phyloP scores from a whole-genome alignment of 1,140 invertebrate genomes.

The Neodiprion lecontei region DNA sequence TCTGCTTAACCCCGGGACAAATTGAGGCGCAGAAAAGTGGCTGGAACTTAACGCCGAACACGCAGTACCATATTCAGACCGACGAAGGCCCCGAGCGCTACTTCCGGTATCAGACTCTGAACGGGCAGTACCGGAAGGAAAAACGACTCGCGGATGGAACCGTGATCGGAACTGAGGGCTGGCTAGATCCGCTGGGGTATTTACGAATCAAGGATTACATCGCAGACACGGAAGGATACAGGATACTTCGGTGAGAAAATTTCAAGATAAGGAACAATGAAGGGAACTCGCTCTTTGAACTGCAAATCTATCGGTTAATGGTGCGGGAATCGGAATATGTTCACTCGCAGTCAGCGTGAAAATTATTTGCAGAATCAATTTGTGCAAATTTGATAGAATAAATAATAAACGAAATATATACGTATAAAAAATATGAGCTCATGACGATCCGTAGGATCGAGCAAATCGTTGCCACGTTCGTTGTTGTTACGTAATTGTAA shows the following conservation, averaged over 20 bases:
- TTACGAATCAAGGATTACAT: slow-evolving; percentile 86
- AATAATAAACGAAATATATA: too few relatives aligned
- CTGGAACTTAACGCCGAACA: slow-evolving; percentile 66
- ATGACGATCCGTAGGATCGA: too few relatives aligned
- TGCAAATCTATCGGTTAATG: too few relatives aligned
- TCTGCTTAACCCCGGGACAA: slow-evolving; percentile 49
- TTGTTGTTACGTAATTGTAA: too few relatives aligned
- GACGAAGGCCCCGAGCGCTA: slow-evolving; percentile 86
- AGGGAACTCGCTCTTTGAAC: too few relatives aligned
- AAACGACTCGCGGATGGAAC: slow-evolving; percentile 83
- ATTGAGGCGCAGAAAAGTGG: slow-evolving; percentile 60
- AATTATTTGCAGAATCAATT: too few relatives aligned
- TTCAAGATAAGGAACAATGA: background rate
- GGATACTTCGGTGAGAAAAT: slow-evolving; percentile 69
- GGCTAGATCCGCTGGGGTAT: slow-evolving; percentile 84
- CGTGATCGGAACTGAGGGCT: slow-evolving; percentile 69
- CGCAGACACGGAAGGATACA: slow-evolving; percentile 80
- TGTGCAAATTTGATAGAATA: too few relatives aligned
- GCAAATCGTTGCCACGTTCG: too few relatives aligned
- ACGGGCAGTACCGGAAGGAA: slow-evolving; percentile 88
- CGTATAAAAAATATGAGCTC: too few relatives aligned
- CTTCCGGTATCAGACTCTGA: slow-evolving; percentile 86
- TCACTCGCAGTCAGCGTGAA: too few relatives aligned
- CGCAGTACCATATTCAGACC: slow-evolving; percentile 90
- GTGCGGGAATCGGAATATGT: too few relatives aligned